Conservation (phyloP, 2,113 vertebrate species). For the Pachycephala philippinensis region DNA sequence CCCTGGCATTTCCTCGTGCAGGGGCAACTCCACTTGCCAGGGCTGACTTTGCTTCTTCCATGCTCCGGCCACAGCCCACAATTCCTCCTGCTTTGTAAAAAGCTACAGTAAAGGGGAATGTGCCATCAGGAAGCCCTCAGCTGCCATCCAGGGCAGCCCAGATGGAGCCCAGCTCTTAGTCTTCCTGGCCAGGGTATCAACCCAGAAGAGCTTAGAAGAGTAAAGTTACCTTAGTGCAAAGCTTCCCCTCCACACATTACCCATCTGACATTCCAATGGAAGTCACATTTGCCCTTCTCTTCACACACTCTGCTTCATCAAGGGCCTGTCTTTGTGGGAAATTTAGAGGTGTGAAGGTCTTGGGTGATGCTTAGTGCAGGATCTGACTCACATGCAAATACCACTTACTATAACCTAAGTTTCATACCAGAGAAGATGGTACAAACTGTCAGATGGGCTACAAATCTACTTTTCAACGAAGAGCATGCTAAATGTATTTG, state of each 20-base stretch:
- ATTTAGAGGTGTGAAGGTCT: not conserved
- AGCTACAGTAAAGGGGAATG: not conserved
- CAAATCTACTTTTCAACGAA: not conserved
- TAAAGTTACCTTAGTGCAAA: not conserved
- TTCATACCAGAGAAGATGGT: not conserved
- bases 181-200: not conserved
- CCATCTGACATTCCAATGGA: not conserved
- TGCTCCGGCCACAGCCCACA: not conserved
- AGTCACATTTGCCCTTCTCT: not conserved
- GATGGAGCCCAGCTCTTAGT: not conserved
- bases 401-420: not conserved
- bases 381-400: not conserved
- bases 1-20: not conserved
- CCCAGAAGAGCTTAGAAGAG: not conserved
- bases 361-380: not conserved
- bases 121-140: not conserved
- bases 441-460: not conserved
- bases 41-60: not conserved
- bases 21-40: not conserved
- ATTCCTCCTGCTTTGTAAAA: not conserved
- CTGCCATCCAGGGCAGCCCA: not conserved
- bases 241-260: not conserved
- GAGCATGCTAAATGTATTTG: not conserved
- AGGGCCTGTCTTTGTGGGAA: not conserved
- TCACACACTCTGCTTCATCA: not conserved